Evolutionary conservation across 2,113 vertebrate genomes (phyloP).

Genomic region (Trogon melanurus): DNA sequence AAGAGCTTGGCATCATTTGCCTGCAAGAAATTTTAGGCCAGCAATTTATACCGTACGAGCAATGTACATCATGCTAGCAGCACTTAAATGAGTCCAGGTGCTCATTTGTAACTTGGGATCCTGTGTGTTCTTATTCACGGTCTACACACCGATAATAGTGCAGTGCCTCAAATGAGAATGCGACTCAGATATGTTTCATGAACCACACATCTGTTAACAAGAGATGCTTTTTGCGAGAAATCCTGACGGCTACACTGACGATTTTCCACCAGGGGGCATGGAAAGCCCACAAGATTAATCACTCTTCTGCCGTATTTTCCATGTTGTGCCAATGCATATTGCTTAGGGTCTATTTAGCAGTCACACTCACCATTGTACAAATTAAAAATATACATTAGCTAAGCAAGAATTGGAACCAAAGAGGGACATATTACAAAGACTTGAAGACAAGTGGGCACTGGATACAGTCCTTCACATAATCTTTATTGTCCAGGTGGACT

Average conservation of each 20-base stretch:
- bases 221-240: neutral
- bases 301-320: neutral
- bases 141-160: slow-evolving; percentile 27
- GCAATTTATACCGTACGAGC: slow-evolving; percentile 65
- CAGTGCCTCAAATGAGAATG: slow-evolving; percentile 47
- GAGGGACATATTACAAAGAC: rapidly evolving
- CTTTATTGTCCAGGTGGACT: neutral
- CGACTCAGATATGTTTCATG: slow-evolving; percentile 37
- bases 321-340: neutral
- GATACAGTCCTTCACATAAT: neutral
- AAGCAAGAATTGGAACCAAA: neutral
- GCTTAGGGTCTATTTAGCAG: neutral
- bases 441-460: neutral
- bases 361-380: neutral
- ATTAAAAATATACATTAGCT: neutral
- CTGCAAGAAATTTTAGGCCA: slow-evolving; percentile 69
- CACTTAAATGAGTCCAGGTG: slow-evolving; percentile 75
- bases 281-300: slow-evolving; percentile 16
- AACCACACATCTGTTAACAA: slow-evolving; percentile 60
- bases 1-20: slow-evolving; percentile 78
- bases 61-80: slow-evolving; percentile 72
- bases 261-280: slow-evolving; percentile 73
- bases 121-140: slow-evolving; percentile 58
- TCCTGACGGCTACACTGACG: neutral
- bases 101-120: slow-evolving; percentile 63